Percentiles rank a stretch among this genome's conserved stretches.
Conservation (phyloP, 2,113 vertebrate species). For the Spea bombifrons region DNA sequence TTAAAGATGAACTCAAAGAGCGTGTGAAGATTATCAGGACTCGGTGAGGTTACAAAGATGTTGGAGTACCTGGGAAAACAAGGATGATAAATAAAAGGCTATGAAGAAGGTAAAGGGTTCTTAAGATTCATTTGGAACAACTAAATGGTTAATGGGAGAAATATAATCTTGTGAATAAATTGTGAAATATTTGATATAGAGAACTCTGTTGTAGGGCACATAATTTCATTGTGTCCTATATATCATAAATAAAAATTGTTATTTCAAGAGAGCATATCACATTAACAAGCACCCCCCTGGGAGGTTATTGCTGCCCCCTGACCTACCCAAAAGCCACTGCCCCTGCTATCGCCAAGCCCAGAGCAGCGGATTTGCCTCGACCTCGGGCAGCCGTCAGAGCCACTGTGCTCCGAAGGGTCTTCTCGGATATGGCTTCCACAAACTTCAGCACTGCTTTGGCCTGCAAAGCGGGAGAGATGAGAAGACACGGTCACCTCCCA, state of each 20-base stretch:
- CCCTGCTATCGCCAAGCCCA: constrained; percentile 89
- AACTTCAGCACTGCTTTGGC: constrained; percentile 93
- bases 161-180: too few relatives aligned
- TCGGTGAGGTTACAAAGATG: constrained; percentile 95
- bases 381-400: constrained; percentile 91
- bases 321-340: constrained; percentile 93
- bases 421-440: constrained; percentile 94
- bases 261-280: too few relatives aligned
- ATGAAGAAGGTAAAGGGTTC: too few relatives aligned
- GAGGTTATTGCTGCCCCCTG: too few relatives aligned
- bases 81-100: neutral
- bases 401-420: constrained; percentile 91
- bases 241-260: too few relatives aligned
- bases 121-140: too few relatives aligned
- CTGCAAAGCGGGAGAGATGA: constrained; percentile 54
- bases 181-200: too few relatives aligned
- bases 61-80: constrained; percentile 84
- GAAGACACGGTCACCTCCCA: neutral
- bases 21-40: constrained; percentile 95
- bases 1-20: constrained; percentile 98
- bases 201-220: too few relatives aligned
- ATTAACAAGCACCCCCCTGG: too few relatives aligned
- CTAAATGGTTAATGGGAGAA: too few relatives aligned
- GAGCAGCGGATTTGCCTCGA: constrained; percentile 93
- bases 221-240: too few relatives aligned